Conservation (phyloP, 2,888 invertebrate species). For the Sesia bembeciformis region DNA sequence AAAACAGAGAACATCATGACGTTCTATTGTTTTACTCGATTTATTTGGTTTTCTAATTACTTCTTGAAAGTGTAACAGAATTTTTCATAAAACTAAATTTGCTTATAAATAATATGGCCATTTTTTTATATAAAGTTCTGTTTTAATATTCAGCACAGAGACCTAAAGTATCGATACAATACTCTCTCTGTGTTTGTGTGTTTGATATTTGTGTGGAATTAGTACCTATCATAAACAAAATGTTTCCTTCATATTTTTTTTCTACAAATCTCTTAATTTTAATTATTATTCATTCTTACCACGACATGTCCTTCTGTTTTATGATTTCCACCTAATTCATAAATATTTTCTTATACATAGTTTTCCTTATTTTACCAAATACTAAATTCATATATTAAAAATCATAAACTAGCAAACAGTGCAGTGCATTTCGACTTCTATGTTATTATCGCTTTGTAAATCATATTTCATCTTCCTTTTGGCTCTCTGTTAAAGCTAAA, state of each 20-base stretch:
- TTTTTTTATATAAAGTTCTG: conserved; percentile 24
- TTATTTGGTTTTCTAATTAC: conserved; percentile 18
- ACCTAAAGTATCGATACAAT: conserved; percentile 57
- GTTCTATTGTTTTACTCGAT: conserved; percentile 10
- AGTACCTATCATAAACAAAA: no score
- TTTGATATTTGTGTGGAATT: conserved; percentile 9
- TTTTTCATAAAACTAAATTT: conserved; percentile 16
- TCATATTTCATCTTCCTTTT: no score
- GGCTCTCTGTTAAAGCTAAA: no score
- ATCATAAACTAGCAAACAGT: no score
- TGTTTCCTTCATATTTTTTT: no score
- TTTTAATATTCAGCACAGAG: conserved; percentile 21
- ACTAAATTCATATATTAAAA: no score
- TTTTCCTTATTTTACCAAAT: no score
- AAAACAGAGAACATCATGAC: not conserved
- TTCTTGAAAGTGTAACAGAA: conserved; percentile 14
- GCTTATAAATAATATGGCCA: not conserved
- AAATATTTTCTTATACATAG: no score
- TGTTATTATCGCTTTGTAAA: no score
- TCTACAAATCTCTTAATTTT: not conserved
- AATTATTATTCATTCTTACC: not conserved
- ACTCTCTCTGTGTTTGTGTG: conserved; percentile 45
- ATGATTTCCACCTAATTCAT: no score
- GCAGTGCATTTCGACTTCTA: no score
- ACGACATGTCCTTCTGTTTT: not conserved